Conservation (phyloP, 2,113 vertebrate species). For the Emydocephalus ijimae region DNA sequence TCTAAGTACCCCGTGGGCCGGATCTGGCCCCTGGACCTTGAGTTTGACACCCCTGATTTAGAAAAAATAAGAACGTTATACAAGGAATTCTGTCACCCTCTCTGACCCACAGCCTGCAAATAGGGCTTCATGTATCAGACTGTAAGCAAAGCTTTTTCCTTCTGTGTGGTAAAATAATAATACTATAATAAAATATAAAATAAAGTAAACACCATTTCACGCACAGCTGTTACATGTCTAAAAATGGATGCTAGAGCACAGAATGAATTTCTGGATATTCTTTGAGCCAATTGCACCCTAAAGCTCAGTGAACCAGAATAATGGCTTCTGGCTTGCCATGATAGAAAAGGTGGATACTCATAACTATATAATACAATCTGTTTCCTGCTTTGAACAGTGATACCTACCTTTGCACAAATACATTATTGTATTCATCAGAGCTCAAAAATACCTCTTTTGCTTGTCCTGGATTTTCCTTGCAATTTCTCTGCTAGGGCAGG, state of each 20-base stretch:
- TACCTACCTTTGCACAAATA: constrained; percentile 7
- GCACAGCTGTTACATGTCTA: neutral
- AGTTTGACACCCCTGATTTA: neutral
- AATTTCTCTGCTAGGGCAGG: neutral
- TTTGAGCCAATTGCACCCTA: neutral
- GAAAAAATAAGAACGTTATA: neutral
- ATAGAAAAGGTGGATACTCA: constrained; percentile 12
- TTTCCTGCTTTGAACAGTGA: neutral
- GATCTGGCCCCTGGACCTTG: too few relatives aligned
- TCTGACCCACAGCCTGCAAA: neutral
- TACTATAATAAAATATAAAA: neutral
- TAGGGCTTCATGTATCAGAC: constrained; percentile 2
- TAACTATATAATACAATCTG: neutral
- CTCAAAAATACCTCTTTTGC: constrained; percentile 19
- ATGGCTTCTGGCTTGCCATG: neutral
- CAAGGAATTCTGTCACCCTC: neutral
- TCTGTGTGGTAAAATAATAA: neutral
- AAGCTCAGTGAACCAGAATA: neutral
- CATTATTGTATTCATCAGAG: constrained; percentile 23
- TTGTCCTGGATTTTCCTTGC: constrained; percentile 23
- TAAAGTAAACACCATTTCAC: neutral
- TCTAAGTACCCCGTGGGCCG: too few relatives aligned
- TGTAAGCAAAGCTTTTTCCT: neutral
- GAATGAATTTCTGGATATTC: neutral
- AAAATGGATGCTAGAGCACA: constrained; percentile 5